Evolutionary conservation across 2,888 invertebrate species (phyloP), one percentile per base, ranked within the genome.

Genomic region (Sthenelais limicola): DNA sequence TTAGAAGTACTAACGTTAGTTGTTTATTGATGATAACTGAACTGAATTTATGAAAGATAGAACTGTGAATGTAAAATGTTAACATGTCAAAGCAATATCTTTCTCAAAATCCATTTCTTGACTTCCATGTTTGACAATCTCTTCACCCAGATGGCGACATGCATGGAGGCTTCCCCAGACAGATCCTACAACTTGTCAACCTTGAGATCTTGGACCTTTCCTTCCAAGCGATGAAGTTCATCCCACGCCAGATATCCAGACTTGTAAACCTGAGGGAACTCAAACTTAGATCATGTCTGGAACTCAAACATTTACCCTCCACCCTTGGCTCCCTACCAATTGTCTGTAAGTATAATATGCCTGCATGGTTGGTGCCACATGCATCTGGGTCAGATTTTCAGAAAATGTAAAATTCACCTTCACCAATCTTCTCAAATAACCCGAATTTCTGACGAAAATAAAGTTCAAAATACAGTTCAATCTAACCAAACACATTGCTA

Each of bases 211-310:
- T 86, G 24, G 75, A 78, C 38, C 70, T 86, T 58, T 73, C 79
- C 30, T 80, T 82, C 78, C 85, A 86, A 71, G 82, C 76, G 5
- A 75, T 86, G 38, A 78, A 68, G 4, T 32, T 58, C 0, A 73
- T 85, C 9, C 81, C 83, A 3, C 82, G 82, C 49, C 76, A 80
- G 9, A 75, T 86, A 7, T 77, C 79, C 30, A 66, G 75, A 7
- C 73, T 85, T 33, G 73, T 30, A 3, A 71, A 70, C 0, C 80
- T 86, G n/a, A 69, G 76, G 15, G 74, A 76, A n/a, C 73, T 85
- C 0, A 77, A 80, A 51, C 76, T 85, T n/a, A 77, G 78, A n/a
- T 72, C 79, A 73, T 83, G 82, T 71, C 81, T 80, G 0, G 73
- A 75, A 26, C 79, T 85, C 32, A 73, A 73, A 35, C 51, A 52